These are phyloP conservation scores for Brachyptera risi DNA, from an alignment of 2,888 invertebrate species.

Conservation along the genomic window DNA sequence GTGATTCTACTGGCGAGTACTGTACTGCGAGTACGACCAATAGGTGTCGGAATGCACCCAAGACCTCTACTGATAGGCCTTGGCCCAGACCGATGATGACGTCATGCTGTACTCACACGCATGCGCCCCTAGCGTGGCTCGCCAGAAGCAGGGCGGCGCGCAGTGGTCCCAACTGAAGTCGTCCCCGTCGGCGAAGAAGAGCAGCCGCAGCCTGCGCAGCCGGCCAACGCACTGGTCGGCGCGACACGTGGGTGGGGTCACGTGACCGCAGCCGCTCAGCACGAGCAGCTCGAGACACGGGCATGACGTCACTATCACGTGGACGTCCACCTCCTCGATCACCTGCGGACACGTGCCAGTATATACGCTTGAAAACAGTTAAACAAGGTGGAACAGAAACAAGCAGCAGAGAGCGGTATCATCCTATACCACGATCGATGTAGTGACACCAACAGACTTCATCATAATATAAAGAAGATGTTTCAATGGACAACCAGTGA, in stretches of 20 bases:
- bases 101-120: no score
- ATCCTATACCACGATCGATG: no score
- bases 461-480: no score
- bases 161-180: slow-evolving; percentile 41
- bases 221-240: slow-evolving; percentile 15
- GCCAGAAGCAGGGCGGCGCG: slow-evolving; percentile 40
- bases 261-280: slow-evolving; percentile 39
- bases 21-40: no score
- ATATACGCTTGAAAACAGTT: no score
- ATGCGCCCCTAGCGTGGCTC: slow-evolving; percentile 32
- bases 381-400: background rate
- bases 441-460: no score
- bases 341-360: slow-evolving; percentile 36
- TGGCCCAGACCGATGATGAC: no score
- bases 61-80: no score
- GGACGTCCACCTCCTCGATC: slow-evolving; percentile 40
- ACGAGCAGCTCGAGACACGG: slow-evolving; percentile 37
- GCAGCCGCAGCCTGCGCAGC: slow-evolving; percentile 31
- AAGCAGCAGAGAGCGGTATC: background rate
- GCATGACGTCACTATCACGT: slow-evolving; percentile 37
- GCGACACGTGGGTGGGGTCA: slow-evolving; percentile 33
- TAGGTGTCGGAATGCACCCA: no score
- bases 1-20: no score
- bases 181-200: slow-evolving; percentile 40
- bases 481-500: no score